Base-by-base conservation (phyloP, 1,140 invertebrate species). In the Drosophila yakuba region DNA sequence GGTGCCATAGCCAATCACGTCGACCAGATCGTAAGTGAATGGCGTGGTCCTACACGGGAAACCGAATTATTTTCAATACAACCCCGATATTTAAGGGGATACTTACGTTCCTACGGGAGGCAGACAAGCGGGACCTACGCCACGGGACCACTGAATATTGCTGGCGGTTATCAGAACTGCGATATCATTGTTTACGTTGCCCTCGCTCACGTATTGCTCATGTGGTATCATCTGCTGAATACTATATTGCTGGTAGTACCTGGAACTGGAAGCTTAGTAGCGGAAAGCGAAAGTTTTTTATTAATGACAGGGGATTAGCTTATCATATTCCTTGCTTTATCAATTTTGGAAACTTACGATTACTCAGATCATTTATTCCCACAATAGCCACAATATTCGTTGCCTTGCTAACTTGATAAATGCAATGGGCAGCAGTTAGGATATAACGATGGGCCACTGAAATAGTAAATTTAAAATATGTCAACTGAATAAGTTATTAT, bases 71-170 rank as follows among this genome's bases (percentile, higher is more conserved):
- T 3, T 11, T 4, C 8, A n/a, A 20, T 5, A 0, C 4, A 28
- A 11, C 8, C 1, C n/a, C 0, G 0, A 6, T 38, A 1, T 38
- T 35, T 0, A 17, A 12, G 39, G 8, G 1, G 10, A 8, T 1
- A 79, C 90, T 84, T n/a, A 92, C 88, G 73, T 76, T 41, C 66
- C 64, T 2, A 20, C 52, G 5, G 91, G 83, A 0, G 91, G 91
- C 43, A 92, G 32, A 48, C 91, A 92, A 25, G 85, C 74, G n/a
- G 91, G 91, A 15, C 89, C 91, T 4, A 92, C 90, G 0, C 91
- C 91, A 0, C 83, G 74, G 8, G 83, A 74, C 86, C 90, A 92
- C 10, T 60, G 61, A 4, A 92, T 91, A 39, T 23, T 56, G 7
- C 25, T n/a, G 1, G 68, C 55, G 2, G 90, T 91, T 25, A 47